Evolutionary conservation across 2,888 invertebrate species (phyloP).

Genomic region (Idaea dimidiata): DNA sequence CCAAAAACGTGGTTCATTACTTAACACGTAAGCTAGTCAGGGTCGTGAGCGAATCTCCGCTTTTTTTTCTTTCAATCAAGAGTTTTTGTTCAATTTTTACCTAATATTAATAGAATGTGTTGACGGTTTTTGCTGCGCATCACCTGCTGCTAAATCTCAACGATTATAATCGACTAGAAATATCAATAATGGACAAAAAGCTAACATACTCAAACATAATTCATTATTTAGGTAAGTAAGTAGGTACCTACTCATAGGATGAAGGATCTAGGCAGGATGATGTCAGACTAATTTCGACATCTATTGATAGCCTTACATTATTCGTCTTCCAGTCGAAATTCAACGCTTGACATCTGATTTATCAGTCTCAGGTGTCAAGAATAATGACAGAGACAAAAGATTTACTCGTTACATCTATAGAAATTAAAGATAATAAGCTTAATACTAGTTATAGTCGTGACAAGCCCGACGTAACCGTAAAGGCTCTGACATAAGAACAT

Average conservation of each 20-base stretch:
- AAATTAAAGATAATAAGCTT: slow-evolving; percentile 48
- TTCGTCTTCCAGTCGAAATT: slow-evolving; percentile 58
- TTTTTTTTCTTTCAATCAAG: slow-evolving; percentile 54
- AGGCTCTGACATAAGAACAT: too few species aligned
- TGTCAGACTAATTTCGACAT: slow-evolving; percentile 57
- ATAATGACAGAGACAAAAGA: slow-evolving; percentile 55
- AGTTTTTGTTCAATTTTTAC: slow-evolving; percentile 57
- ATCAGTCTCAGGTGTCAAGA: slow-evolving; percentile 72
- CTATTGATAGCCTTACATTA: slow-evolving; percentile 63
- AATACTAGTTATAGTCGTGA: background rate
- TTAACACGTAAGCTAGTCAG: slow-evolving; percentile 54
- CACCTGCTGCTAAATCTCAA: slow-evolving; percentile 35
- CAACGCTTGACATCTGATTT: slow-evolving; percentile 74
- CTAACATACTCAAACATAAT: slow-evolving; percentile 29
- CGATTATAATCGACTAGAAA: slow-evolving; percentile 49
- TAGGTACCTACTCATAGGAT: slow-evolving; percentile 26
- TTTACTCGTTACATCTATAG: slow-evolving; percentile 60
- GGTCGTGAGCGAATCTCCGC: slow-evolving; percentile 60
- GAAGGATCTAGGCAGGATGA: slow-evolving; percentile 46
- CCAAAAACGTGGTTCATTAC: slow-evolving; percentile 76
- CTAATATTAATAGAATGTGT: slow-evolving; percentile 58
- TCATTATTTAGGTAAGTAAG: slow-evolving; percentile 15
- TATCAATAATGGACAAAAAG: slow-evolving; percentile 48
- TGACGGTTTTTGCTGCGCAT: slow-evolving; percentile 56
- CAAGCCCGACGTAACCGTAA: background rate